Percentiles rank a stretch among this genome's conserved stretches.
Conservation (phyloP, 2,113 vertebrate genomes). For the Athene cunicularia region DNA sequence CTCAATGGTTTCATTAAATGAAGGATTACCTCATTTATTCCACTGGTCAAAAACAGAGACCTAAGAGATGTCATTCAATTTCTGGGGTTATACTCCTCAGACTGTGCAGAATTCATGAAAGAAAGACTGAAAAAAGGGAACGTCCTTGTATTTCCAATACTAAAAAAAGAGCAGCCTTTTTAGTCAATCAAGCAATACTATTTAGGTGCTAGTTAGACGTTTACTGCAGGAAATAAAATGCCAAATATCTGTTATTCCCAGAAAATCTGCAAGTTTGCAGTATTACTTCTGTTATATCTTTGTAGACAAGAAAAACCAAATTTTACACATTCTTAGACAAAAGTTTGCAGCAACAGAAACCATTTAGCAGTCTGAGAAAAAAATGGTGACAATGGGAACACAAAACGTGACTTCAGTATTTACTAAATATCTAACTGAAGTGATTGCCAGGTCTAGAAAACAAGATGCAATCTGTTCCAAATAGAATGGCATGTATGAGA, state of each 20-base stretch:
- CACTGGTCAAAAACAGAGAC: background rate
- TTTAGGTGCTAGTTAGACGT: background rate
- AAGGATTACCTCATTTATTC: background rate
- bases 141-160: background rate
- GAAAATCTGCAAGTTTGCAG: background rate
- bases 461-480: constrained; percentile 19
- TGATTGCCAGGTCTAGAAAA: background rate
- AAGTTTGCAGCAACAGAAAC: background rate
- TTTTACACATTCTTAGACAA: background rate
- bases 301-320: background rate
- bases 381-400: background rate
- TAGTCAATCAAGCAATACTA: background rate
- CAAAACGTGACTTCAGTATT: background rate
- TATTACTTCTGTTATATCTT: background rate
- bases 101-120: background rate
- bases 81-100: background rate
- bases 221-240: background rate
- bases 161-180: background rate
- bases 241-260: background rate
- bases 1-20: background rate
- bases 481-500: background rate
- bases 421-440: background rate
- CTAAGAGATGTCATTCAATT: background rate
- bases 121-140: background rate
- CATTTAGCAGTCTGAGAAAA: background rate